Conservation (phyloP, 2,888 invertebrate species). For the Myopa testacea region DNA sequence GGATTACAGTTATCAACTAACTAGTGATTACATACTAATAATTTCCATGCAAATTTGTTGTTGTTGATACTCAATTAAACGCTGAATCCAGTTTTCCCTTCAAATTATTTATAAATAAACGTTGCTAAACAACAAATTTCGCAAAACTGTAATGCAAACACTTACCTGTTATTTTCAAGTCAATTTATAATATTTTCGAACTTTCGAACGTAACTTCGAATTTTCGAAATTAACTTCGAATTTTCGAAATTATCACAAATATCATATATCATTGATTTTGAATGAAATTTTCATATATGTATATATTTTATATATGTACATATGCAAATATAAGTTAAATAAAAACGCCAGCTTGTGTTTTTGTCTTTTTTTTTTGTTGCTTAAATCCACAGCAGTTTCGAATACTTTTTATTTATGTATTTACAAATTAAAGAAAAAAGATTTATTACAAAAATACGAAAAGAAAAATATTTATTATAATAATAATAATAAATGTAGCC, state of each 20-base stretch:
- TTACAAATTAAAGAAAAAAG: constrained; percentile 32
- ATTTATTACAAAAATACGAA: no score
- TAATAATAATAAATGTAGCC: constrained; percentile 14
- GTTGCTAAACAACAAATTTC: not conserved
- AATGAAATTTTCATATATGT: not conserved
- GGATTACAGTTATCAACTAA: no score
- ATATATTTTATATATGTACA: no score
- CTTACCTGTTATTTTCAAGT: not conserved
- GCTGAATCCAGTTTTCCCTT: not conserved
- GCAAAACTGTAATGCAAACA: not conserved
- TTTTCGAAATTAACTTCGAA: constrained; percentile 15
- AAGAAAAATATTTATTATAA: no score
- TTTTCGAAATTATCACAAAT: constrained; percentile 10
- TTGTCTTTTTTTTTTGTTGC: constrained; percentile 18
- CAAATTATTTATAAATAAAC: not conserved
- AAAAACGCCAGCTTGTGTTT: constrained; percentile 34
- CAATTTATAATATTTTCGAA: not conserved
- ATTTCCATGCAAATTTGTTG: no score
- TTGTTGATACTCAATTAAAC: no score
- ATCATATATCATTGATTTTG: not conserved
- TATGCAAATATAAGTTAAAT: constrained; percentile 14
- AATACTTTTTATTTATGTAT: constrained; percentile 33
- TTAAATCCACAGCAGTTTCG: constrained; percentile 41
- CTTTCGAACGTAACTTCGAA: constrained; percentile 15
- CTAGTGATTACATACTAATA: no score